Percentiles rank a stretch among this genome's conserved stretches.
These are phyloP conservation scores for Micromussa lordhowensis DNA, from an alignment of 92 coral and sea anemone species.

Conservation along the genomic window DNA sequence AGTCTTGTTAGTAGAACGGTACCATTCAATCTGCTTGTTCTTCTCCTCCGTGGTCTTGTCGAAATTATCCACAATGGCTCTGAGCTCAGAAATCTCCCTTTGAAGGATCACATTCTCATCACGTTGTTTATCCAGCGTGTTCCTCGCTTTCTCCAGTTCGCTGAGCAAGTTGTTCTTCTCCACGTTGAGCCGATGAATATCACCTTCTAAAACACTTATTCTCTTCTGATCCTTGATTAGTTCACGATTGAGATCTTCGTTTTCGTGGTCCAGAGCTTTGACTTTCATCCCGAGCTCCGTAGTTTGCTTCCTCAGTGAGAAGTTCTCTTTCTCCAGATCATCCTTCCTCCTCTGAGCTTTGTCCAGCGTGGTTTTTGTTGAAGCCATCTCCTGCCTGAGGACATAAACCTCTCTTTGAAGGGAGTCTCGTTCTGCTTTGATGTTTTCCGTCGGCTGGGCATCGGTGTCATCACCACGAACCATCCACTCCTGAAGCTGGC, in stretches of 20 bases:
- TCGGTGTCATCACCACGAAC: slow-evolving; percentile 81
- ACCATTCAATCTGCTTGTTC: slow-evolving; percentile 94
- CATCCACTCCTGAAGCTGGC: slow-evolving; percentile 83
- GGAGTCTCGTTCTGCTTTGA: slow-evolving; percentile 84
- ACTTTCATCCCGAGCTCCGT: slow-evolving; percentile 82
- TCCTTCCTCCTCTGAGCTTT: slow-evolving; percentile 83
- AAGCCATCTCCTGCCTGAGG: slow-evolving; percentile 84
- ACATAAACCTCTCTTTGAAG: slow-evolving; percentile 81
- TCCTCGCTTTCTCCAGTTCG: slow-evolving; percentile 79
- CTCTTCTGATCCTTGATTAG: slow-evolving; percentile 92
- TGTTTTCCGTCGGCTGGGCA: slow-evolving; percentile 71
- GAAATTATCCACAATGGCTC: slow-evolving; percentile 73
- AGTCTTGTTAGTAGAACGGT: slow-evolving; percentile 71
- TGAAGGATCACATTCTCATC: slow-evolving; percentile 75
- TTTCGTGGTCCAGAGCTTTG: slow-evolving; percentile 86
- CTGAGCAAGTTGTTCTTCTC: slow-evolving; percentile 80
- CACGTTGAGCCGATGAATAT: slow-evolving; percentile 81
- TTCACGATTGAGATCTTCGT: slow-evolving; percentile 93
- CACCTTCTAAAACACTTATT: slow-evolving; percentile 79
- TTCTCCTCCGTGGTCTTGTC: slow-evolving; percentile 79
- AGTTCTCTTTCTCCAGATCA: slow-evolving; percentile 83
- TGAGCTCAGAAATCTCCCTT: slow-evolving; percentile 80
- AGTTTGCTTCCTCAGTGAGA: slow-evolving; percentile 72
- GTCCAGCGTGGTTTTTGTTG: slow-evolving; percentile 73
- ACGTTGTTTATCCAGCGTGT: slow-evolving; percentile 80